Evolutionary conservation across 1,140 invertebrate genomes (phyloP).

Genomic region (Brachionus manjavacas): DNA sequence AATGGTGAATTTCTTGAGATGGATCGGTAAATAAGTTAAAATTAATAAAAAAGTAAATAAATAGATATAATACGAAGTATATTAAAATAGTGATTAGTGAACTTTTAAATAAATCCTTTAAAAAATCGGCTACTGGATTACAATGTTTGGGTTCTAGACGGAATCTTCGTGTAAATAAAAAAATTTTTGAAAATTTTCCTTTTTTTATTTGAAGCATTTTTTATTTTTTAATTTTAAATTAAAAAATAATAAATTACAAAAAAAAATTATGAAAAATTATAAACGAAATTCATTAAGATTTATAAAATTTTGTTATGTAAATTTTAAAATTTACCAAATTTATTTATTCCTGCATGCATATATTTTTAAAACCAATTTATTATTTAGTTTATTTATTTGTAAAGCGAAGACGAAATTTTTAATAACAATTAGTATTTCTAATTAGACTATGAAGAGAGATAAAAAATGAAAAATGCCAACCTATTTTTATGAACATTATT

Average conservation of each 20-base stretch:
- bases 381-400: too few relatives aligned
- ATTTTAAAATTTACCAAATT: neutral
- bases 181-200: neutral
- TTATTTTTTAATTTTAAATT: neutral
- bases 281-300: neutral
- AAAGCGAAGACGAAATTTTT: too few relatives aligned
- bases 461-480: too few relatives aligned
- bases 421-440: too few relatives aligned
- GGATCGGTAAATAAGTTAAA: slow-evolving; percentile 29
- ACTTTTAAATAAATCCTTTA: neutral
- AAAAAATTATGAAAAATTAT: neutral
- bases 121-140: neutral
- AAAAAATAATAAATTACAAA: neutral
- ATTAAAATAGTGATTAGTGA: neutral
- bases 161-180: neutral
- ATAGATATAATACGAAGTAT: neutral
- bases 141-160: neutral
- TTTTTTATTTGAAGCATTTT: neutral
- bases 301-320: neutral
- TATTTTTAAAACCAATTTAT: neutral
- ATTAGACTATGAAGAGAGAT: too few relatives aligned
- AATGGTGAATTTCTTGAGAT: neutral
- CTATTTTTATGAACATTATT: too few relatives aligned
- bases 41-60: neutral
- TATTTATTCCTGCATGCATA: neutral